Conservation (phyloP, 2,797 vertebrate species). For the Sebastes diploproa region DNA sequence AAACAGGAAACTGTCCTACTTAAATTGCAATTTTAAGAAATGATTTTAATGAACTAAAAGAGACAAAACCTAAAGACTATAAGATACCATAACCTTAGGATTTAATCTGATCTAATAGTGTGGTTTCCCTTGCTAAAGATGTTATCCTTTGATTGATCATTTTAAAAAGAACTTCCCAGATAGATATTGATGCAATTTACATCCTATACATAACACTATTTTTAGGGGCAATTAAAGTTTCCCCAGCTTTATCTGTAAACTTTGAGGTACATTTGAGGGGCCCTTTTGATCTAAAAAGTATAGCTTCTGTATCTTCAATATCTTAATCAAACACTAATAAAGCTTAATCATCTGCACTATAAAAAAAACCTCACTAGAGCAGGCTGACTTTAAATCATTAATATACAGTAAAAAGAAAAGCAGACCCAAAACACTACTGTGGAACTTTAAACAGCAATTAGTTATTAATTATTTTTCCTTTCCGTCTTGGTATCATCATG, state of each 20-base stretch:
- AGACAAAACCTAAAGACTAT: neutral
- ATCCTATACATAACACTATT: neutral
- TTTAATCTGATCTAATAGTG: too few relatives aligned
- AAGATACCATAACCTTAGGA: neutral
- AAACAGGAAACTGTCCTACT: too few relatives aligned
- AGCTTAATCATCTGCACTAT: neutral
- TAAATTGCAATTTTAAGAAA: too few relatives aligned
- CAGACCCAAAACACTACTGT: neutral
- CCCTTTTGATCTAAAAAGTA: neutral
- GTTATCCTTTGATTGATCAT: neutral
- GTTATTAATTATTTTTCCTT: too few relatives aligned
- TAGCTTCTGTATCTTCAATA: neutral
- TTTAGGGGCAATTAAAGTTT: neutral
- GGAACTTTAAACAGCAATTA: too few relatives aligned
- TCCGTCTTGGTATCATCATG: rapidly evolving
- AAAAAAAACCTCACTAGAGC: neutral
- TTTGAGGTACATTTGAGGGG: too few relatives aligned
- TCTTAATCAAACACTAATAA: neutral
- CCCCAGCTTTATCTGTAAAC: too few relatives aligned
- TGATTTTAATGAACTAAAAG: neutral
- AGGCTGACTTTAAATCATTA: neutral
- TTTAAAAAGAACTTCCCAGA: neutral
- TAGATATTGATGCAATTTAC: neutral
- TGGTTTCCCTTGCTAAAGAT: too few relatives aligned
- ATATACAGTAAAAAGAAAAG: neutral